Evolutionary conservation across 1,140 invertebrate genomes (phyloP), one percentile per base, ranked within the genome.

Genomic region (Caenorhabditis inopinata): DNA sequence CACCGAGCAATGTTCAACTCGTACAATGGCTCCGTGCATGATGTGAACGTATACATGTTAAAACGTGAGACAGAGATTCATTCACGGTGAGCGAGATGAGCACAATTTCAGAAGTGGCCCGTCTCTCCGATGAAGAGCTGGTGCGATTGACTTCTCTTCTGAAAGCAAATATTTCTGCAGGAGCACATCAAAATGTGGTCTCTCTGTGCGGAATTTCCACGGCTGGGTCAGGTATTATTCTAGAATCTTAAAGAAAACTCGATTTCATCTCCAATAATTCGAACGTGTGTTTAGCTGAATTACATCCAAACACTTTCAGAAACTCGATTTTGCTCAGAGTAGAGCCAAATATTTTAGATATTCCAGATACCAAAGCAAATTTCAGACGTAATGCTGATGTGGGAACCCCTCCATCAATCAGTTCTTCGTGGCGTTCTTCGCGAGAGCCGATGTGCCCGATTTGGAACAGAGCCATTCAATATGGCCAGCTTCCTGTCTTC

Each of bases 141-240:
- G 27, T 62, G 1, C 29, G 35, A n/a, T 32, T 62, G 21, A 62
- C 53, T 14, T 62, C 53, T 32, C 53, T 62, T 62, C 16, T 62
- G 29, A 62, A 62, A 62, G 29, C 53, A 62, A 62, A 62, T 62
- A 62, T 62, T 35, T 11, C 53, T 32, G 53, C 53, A n/a, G 53
- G 53, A 62, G 53, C 53, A 32, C 53, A 62, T 32, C 53, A 32
- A 21, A 62, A 62, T 62, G 53, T 62, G 3, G 53, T 62, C 18
- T 62, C 53, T 32, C 53, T 62, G 21, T 62, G 53, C 35, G 53
- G 53, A 32, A 16, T 62, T 3, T 62, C 53, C 35, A 11, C 53
- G n/a, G 25, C 29, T 62, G 53, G 53, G n/a, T 62, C 53, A 62
- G 53, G 53, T 62, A 35, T 4, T 3, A 5, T 23, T 25, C 3